Percentiles rank a stretch among this genome's conserved stretches.
These are phyloP conservation scores for Bactericera cockerelli DNA, from an alignment of 1,140 invertebrate genomes.

Conservation along the genomic window DNA sequence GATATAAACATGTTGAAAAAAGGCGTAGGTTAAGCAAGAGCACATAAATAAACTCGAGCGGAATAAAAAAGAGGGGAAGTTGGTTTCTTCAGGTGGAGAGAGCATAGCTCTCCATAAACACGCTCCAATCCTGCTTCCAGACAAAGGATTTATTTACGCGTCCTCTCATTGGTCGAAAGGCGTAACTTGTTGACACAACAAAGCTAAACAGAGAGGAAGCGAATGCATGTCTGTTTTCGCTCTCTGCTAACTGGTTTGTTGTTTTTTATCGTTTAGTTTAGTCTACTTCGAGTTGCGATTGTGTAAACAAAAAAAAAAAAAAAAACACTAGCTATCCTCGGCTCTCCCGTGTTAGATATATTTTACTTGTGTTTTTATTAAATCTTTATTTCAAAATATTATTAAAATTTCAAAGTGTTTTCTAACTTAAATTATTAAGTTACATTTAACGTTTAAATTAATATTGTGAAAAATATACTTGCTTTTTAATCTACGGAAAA, in stretches of 20 bases:
- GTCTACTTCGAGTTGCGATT: background rate
- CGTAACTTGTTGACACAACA: constrained; percentile 1
- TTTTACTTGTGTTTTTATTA: too few relatives aligned
- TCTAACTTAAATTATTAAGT: too few relatives aligned
- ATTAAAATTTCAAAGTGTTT: too few relatives aligned
- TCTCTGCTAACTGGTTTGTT: background rate
- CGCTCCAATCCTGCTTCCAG: background rate
- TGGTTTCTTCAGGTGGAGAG: background rate
- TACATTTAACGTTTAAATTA: too few relatives aligned
- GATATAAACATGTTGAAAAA: background rate
- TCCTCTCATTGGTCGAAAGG: constrained; percentile 1
- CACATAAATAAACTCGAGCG: background rate
- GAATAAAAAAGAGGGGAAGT: background rate
- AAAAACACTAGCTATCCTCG: too few relatives aligned
- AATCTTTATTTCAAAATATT: too few relatives aligned
- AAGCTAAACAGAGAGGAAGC: background rate
- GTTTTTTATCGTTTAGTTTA: background rate
- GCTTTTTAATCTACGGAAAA: too few relatives aligned
- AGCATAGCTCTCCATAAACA: background rate
- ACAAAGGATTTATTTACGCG: constrained; percentile 4
- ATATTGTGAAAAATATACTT: too few relatives aligned
- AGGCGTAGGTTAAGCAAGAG: background rate
- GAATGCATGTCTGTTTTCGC: background rate
- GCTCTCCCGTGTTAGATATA: too few relatives aligned
- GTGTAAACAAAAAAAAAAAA: constrained; percentile 5